Percentiles rank a stretch among this genome's conserved stretches.
phyloP scores from a whole-genome alignment of 1,140 invertebrate genomes.

The Cotesia glomerata region DNA sequence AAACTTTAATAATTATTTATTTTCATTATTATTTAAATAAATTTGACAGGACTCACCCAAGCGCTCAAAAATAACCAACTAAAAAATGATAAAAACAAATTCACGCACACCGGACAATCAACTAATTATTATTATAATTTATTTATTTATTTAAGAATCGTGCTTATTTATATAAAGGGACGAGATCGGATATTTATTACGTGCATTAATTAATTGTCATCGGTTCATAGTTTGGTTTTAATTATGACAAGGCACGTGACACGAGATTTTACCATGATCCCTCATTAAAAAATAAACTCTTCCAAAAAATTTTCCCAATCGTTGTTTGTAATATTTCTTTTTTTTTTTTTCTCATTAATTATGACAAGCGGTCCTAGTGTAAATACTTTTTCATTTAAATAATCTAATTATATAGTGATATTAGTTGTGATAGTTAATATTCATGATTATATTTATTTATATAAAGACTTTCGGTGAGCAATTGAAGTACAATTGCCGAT shows the following conservation, averaged over 20 bases:
- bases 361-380: too few species aligned
- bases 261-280: slow-evolving; percentile 17
- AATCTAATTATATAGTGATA: not conserved
- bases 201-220: slow-evolving; percentile 15
- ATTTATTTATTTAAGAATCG: not conserved
- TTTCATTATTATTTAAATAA: slow-evolving; percentile 3
- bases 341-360: too few species aligned
- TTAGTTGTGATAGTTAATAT: not conserved
- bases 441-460: not conserved
- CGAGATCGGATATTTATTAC: slow-evolving; percentile 23
- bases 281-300: slow-evolving; percentile 10
- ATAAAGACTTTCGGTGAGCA: slow-evolving; percentile 31
- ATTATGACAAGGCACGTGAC: slow-evolving; percentile 33
- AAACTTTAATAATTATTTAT: not conserved
- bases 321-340: not conserved
- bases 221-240: slow-evolving; percentile 7
- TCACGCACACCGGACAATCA: not conserved
- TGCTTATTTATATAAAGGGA: slow-evolving; percentile 29
- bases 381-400: not conserved
- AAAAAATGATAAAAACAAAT: slow-evolving; percentile 17
- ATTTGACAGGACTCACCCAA: not conserved
- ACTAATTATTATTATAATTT: slow-evolving; percentile 2
- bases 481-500: slow-evolving; percentile 29
- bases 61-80: too few species aligned
- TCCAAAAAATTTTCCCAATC: not conserved